Evolutionary conservation across 2,888 invertebrate genomes (phyloP), one percentile per base, ranked within the genome.

Genomic region (Drosophila demipolita): DNA sequence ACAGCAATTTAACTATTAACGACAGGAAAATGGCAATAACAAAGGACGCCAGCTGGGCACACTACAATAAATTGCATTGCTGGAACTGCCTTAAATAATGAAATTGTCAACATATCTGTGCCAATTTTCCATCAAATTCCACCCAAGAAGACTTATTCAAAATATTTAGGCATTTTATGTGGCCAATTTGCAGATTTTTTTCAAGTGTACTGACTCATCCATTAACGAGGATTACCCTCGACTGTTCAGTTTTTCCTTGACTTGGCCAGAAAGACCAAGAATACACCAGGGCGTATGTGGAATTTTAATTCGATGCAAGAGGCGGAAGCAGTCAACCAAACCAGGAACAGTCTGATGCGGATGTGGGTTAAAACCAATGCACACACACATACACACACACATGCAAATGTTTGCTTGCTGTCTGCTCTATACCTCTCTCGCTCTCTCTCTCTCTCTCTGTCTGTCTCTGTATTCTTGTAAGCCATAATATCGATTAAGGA

Each of bases 401-500:
- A 74, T 62, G 61, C 68, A 81, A 60, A 59, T 79, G 60, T 75
- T 70, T 81, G 70, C 67, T 69, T 76, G 36, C 62, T 73, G 66
- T 50, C 60, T 72, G 61, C 12, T 6, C 23, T 20, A 62, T 38
- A 8, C 9, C 36, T n/a, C 40, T 4, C 9, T 48, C 11, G 2
- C 23, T 12, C 29, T 33, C 20, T 12, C 52, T 9, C 20, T n/a
- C 12, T 29, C 12, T 36, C 42, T 15, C 33, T 38, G 42, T 32
- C 48, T 65, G 9, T 12, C 54, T 20, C 32, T 35, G 20, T 45
- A 38, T 57, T 73, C 78, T 80, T 80, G 82, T 83, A 89, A 90
- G 90, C 84, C 85, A 84, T 85, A 84, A 90, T 91, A 91, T 91
- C 92, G 92, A 91, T 92, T 91, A 90, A 90, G 91, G 92, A 91